These are phyloP conservation scores for Elaphurus davidianus DNA, from an alignment of 2,113 vertebrate genomes.

Conservation along the genomic window DNA sequence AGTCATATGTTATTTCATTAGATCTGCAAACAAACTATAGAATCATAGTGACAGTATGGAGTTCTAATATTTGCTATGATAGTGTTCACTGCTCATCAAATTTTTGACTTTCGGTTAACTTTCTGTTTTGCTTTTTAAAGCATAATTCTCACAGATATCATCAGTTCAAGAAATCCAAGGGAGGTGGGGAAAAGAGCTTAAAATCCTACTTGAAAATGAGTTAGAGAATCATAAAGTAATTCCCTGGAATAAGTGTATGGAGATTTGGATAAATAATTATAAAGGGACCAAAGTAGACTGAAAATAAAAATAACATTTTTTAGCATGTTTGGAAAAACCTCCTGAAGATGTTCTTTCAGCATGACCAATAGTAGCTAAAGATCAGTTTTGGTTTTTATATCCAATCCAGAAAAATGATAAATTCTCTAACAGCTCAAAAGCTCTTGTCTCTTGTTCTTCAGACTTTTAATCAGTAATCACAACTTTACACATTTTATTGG, in stretches of 20 bases:
- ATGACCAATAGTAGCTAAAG: neutral
- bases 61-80: neutral
- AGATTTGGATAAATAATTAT: neutral
- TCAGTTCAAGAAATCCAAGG: neutral
- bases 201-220: neutral
- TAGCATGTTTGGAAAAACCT: neutral
- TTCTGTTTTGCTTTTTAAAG: neutral
- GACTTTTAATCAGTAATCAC: neutral
- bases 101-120: neutral
- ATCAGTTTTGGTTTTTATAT: neutral
- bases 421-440: neutral
- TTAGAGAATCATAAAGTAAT: slow-evolving; percentile 7
- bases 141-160: neutral
- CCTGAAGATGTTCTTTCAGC: neutral
- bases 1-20: neutral
- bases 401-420: neutral
- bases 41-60: neutral
- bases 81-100: neutral
- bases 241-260: neutral
- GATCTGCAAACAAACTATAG: neutral
- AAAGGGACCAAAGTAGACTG: neutral
- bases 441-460: neutral
- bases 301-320: neutral
- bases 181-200: fast-evolving
- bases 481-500: neutral